Evolutionary conservation across 2,888 invertebrate species (phyloP).

Genomic region (Oithona nana): DNA sequence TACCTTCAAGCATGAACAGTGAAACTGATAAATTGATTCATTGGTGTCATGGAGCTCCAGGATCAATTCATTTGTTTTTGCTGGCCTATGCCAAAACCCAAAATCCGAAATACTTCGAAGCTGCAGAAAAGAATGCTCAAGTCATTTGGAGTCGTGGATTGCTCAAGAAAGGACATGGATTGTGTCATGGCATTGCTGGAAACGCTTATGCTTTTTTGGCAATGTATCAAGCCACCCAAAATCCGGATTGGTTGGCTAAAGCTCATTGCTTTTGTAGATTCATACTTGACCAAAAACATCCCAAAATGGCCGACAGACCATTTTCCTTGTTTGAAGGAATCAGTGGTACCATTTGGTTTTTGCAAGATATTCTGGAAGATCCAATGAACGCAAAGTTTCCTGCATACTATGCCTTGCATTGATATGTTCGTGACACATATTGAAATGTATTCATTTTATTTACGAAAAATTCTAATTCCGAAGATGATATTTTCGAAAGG

Average conservation of each 20-base stretch:
- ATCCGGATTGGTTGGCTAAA: slow-evolving; percentile 22
- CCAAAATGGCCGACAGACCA: slow-evolving; percentile 57
- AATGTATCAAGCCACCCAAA: slow-evolving; percentile 51
- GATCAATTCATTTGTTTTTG: slow-evolving; percentile 47
- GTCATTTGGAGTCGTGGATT: slow-evolving; percentile 63
- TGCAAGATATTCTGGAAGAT: slow-evolving; percentile 26
- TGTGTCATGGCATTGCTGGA: slow-evolving; percentile 73
- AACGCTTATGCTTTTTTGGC: slow-evolving; percentile 65
- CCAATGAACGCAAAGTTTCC: background rate
- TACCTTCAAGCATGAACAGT: slow-evolving; percentile 27
- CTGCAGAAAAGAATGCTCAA: slow-evolving; percentile 34
- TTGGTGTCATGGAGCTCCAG: slow-evolving; percentile 89
- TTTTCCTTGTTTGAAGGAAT: slow-evolving; percentile 68
- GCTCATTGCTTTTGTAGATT: slow-evolving; percentile 58
- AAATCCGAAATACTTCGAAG: background rate
- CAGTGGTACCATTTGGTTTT: slow-evolving; percentile 64
- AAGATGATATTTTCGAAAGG: no score
- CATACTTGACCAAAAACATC: slow-evolving; percentile 44
- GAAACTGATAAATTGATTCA: slow-evolving; percentile 56
- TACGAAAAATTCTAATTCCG: no score
- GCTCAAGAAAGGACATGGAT: slow-evolving; percentile 58
- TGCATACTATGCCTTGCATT: background rate
- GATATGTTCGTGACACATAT: no score
- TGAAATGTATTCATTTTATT: no score
- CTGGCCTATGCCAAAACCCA: slow-evolving; percentile 23